Percentiles rank a stretch among this genome's conserved stretches.
phyloP scores from a whole-genome alignment of 1,140 invertebrate genomes.

The Drosophila ercepeae region DNA sequence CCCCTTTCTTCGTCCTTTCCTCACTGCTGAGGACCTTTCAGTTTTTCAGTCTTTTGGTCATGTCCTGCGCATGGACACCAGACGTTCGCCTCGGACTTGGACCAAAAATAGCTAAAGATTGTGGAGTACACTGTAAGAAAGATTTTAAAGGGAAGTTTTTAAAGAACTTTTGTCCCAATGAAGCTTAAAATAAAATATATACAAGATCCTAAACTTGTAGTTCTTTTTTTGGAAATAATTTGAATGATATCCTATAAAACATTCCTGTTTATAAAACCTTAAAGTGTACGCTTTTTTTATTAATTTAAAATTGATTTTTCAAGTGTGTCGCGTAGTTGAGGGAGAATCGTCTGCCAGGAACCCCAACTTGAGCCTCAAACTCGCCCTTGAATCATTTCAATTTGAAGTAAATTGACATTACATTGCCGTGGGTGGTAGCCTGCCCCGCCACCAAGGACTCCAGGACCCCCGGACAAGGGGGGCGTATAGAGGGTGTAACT shows the following conservation, averaged over 20 bases:
- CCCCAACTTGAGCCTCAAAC: conserved; percentile 30
- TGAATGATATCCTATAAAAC: background rate
- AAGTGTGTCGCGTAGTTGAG: background rate
- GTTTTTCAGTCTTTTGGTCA: background rate
- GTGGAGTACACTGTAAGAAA: conserved; percentile 5
- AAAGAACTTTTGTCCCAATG: too few species aligned
- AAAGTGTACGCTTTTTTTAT: background rate
- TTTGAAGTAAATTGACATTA: conserved; percentile 77
- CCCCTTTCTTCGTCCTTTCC: conserved; percentile 17
- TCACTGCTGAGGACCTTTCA: background rate
- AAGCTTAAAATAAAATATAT: too few species aligned
- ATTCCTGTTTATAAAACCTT: background rate
- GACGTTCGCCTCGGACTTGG: conserved; percentile 34
- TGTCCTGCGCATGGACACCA: conserved; percentile 45
- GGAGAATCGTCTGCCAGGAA: conserved; percentile 4
- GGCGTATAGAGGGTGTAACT: background rate
- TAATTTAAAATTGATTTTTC: background rate
- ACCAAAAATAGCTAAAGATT: conserved; percentile 54
- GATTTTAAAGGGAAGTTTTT: too few species aligned
- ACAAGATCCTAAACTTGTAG: too few species aligned
- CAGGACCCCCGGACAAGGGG: conserved; percentile 12
- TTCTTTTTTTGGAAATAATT: too few species aligned
- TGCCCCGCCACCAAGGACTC: conserved; percentile 2
- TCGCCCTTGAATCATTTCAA: conserved; percentile 77
- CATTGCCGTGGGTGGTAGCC: conserved; percentile 56